Base-by-base conservation (phyloP, 2,797 vertebrate genomes). In the Hephaestus fuliginosus region DNA sequence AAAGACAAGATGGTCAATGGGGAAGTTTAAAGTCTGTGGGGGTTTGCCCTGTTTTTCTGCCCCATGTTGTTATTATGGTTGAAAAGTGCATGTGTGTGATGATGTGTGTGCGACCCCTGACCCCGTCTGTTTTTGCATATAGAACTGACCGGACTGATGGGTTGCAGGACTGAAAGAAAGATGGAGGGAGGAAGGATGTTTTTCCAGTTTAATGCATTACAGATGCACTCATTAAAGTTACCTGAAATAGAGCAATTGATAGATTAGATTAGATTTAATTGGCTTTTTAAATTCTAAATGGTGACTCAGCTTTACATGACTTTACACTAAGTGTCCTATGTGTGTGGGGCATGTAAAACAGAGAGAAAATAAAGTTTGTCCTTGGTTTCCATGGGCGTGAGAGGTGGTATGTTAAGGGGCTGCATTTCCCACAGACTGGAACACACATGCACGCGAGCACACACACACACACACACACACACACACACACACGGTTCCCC, bases 331-430 rank as follows among this genome's bases (percentile, higher is more conserved):
- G 13, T 13, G 28, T 70, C 70, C 67, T 39, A 9, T 81, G 73
- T 76, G 67, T 82, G 84, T 52, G 71, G 77, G 48, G 48, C 17
- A 15, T 2, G 1, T 56, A 25, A 76, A 70, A 82, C 30, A 11
- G 56, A 60, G 68, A 70, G 72, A 88, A 81, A 78, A 85, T 41
- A 56, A 77, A 63, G 80, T 76, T 74, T 88, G 82, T 80, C 84
- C 76, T 88, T 88, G 86, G 83, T 86, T 88, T 80, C 78, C 55
- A 83, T 76, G 77, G 82, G 65, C 7, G 22, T 76, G 44, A 85
- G 67, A 74, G 51, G 33, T 30, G 79, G 82, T 87, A 90, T 92
- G 84, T 83, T 68, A 80, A 71, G 41, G 48, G 18, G 39, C 76
- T 78, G 66, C 28, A 76, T 55, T 88, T 80, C 88, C 58, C 76